These are phyloP conservation scores for Oscheius sp. DNA, from an alignment of 2,888 invertebrate genomes.

Conservation along the genomic window DNA sequence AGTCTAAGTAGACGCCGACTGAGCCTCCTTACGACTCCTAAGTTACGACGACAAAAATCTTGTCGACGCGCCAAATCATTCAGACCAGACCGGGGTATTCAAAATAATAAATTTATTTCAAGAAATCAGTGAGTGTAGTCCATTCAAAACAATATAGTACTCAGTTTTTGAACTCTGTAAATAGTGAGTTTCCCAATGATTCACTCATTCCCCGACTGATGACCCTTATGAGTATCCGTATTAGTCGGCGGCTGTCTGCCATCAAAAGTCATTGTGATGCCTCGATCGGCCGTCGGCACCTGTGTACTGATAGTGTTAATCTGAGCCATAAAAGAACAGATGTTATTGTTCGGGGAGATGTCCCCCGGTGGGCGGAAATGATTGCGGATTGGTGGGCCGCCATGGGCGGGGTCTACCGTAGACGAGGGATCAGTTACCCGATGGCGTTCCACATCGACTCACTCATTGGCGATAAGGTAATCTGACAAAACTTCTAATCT, in stretches of 20 bases:
- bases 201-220: too few species aligned
- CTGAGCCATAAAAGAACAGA: neutral
- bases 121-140: too few species aligned
- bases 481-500: slow-evolving; percentile 1
- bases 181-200: too few species aligned
- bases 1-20: too few species aligned
- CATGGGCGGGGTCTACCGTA: slow-evolving; percentile 34
- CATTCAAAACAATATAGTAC: too few species aligned
- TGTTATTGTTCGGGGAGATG: slow-evolving; percentile 13
- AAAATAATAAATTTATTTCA: too few species aligned
- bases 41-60: too few species aligned
- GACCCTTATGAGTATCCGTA: neutral
- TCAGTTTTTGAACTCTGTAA: too few species aligned
- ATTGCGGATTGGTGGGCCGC: slow-evolving; percentile 30
- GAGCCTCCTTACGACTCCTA: too few species aligned
- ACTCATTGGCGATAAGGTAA: slow-evolving; percentile 52
- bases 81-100: too few species aligned
- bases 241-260: neutral
- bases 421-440: slow-evolving; percentile 21
- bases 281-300: neutral
- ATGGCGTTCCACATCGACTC: slow-evolving; percentile 55
- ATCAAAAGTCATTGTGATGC: neutral
- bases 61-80: too few species aligned
- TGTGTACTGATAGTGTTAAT: slow-evolving; percentile 1
- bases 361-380: slow-evolving; percentile 23